Conservation (phyloP, 2,113 vertebrate species). For the Misgurnus anguillicaudatus region DNA sequence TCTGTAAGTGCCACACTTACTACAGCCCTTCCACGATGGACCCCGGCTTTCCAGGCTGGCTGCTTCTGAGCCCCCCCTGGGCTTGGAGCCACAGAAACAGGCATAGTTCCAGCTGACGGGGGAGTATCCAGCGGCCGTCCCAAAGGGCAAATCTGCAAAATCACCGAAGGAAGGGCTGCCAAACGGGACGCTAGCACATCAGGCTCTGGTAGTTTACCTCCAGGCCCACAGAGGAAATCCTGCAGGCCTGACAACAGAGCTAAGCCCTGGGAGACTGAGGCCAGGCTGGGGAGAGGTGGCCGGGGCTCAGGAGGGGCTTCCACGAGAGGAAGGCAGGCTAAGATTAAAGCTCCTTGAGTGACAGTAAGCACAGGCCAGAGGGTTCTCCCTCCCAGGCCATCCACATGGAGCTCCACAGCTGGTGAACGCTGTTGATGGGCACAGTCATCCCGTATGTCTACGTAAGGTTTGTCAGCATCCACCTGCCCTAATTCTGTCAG, state of each 20-base stretch:
- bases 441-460: slow-evolving; percentile 82
- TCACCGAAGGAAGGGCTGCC: slow-evolving; percentile 75
- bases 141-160: slow-evolving; percentile 86
- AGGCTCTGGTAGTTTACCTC: slow-evolving; percentile 68
- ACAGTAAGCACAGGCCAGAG: slow-evolving; percentile 89
- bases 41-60: slow-evolving; percentile 85
- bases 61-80: slow-evolving; percentile 78
- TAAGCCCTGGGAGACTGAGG: slow-evolving; percentile 85
- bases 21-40: slow-evolving; percentile 84
- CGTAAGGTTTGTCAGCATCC: slow-evolving; percentile 75
- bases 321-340: slow-evolving; percentile 84
- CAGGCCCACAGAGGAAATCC: slow-evolving; percentile 77
- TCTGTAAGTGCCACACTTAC: slow-evolving; percentile 83
- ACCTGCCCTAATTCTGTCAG: slow-evolving; percentile 81
- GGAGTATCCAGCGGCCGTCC: slow-evolving; percentile 85
- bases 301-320: slow-evolving; percentile 78
- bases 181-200: slow-evolving; percentile 77
- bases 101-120: slow-evolving; percentile 64
- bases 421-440: slow-evolving; percentile 76
- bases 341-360: slow-evolving; percentile 77
- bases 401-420: slow-evolving; percentile 70
- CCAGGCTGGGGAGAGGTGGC: slow-evolving; percentile 79
- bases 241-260: slow-evolving; percentile 80
- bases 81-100: slow-evolving; percentile 55
- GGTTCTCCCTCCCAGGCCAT: slow-evolving; percentile 64